Base-by-base conservation (phyloP, 2,797 vertebrate species). In the Sebastes iracundus region DNA sequence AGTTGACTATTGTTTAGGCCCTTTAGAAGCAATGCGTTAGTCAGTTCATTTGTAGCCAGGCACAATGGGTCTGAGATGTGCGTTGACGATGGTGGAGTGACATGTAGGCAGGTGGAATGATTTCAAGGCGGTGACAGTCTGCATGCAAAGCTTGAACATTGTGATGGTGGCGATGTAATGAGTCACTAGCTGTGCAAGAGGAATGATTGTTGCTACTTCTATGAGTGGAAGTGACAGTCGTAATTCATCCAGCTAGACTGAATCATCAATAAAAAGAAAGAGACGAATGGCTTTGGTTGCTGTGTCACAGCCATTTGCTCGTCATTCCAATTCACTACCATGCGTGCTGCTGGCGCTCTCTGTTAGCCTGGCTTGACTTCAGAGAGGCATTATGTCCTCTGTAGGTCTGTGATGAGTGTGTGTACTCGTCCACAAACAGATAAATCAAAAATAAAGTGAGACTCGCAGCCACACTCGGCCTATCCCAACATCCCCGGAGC, bases 401-500 rank as follows among this genome's bases (percentile, higher is more conserved):
- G 55, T 77, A 76, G 62, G 56, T 74, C 64, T 77, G 73, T 73
- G 75, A 89, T 72, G 81, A 90, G 80, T 70, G 79, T 66, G 81
- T 59, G 70, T 71, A 53, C 63, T 80, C 79, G 64, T 73, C 72
- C 83, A 59, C 72, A 79, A 90, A 85, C 66, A 77, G 46, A 84
- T 77, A 67, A 80, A 89, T 90, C 82, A 70, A 86, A 58, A 88
- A 87, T 83, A 82, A 83, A 88, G 64, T 38, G 70, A 85, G 80
- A 73, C 72, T 87, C 59, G 60, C 68, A 75, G 68, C 56, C 30
- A 56, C 42, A 30, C 74, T 72, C 59, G 16, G 42, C 67, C 70
- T 27, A 77, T 68, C 72, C 74, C 22, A 65, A 52, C 75, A 61
- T 72, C 79, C 74, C 78, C 4, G 1, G 28, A 81, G 82, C 84